Conservation (phyloP, 2,797 vertebrate species). For the Distichodus sexfasciatus region DNA sequence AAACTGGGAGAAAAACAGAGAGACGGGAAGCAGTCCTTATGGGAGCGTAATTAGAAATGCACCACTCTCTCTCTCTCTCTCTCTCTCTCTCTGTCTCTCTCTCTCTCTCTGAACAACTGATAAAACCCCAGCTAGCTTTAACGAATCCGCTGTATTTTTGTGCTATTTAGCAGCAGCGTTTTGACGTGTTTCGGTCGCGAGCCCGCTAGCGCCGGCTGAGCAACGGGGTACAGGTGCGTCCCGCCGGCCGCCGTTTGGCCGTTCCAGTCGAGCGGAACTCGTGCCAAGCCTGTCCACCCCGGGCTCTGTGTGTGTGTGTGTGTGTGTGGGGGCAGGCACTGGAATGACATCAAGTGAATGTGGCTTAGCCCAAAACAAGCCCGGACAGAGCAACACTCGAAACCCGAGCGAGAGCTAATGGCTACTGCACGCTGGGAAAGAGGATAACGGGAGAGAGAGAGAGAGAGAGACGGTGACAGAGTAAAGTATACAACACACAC, state of each 20-base stretch:
- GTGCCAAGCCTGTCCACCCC: constrained; percentile 12
- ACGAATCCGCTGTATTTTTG: too few relatives aligned
- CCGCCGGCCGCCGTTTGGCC: too few relatives aligned
- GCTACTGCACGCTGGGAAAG: constrained; percentile 60
- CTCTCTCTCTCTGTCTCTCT: neutral
- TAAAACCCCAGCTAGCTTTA: constrained; percentile 48
- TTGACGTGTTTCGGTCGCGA: too few relatives aligned
- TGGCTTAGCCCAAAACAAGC: constrained; percentile 52
- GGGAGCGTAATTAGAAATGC: constrained; percentile 69
- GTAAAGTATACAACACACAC: neutral
- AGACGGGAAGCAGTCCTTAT: constrained; percentile 58
- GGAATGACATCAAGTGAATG: constrained; percentile 53
- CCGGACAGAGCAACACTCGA: constrained; percentile 50
- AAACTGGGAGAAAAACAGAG: constrained; percentile 35
- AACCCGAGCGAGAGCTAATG: constrained; percentile 60
- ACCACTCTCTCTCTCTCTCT: constrained; percentile 33
- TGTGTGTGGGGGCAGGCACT: constrained; percentile 50
- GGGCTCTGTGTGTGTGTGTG: constrained; percentile 36
- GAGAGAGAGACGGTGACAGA: neutral
- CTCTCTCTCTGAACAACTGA: constrained; percentile 40
- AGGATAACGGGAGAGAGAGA: constrained; percentile 30
- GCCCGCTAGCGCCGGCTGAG: too few relatives aligned
- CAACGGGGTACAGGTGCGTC: too few relatives aligned
- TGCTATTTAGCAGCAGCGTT: too few relatives aligned
- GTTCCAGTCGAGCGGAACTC: neutral